Conservation (phyloP, 2,888 invertebrate genomes). For the Rhamnusium bicolor region DNA sequence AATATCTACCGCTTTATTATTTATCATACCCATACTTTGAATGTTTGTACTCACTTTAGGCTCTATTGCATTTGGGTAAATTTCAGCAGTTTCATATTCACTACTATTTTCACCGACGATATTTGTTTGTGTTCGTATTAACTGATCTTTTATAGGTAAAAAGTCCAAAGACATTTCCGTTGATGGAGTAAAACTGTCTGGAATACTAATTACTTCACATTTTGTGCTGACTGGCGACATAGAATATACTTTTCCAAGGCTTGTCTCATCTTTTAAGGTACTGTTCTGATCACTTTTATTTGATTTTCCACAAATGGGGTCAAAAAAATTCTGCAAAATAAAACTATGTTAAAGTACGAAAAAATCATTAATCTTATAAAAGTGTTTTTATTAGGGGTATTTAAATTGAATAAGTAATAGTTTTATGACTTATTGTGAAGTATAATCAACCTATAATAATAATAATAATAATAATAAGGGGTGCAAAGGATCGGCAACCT, state of each 20-base stretch:
- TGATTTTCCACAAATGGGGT: neutral
- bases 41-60: neutral
- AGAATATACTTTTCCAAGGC: neutral
- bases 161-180: neutral
- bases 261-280: neutral
- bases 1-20: neutral
- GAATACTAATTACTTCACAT: conserved; percentile 25
- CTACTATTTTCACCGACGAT: neutral
- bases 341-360: neutral
- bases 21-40: neutral
- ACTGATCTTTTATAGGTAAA: neutral
- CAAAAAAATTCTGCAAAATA: neutral
- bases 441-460: too few relatives aligned
- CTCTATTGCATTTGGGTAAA: neutral
- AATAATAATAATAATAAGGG: too few relatives aligned
- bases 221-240: conserved; percentile 4
- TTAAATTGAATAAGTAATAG: too few relatives aligned
- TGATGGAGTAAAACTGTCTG: neutral
- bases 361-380: too few relatives aligned
- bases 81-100: neutral
- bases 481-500: too few relatives aligned
- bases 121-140: neutral
- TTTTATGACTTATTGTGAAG: too few relatives aligned
- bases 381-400: too few relatives aligned
- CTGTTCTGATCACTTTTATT: neutral